These are phyloP conservation scores for Sminthurides bifidus DNA, from an alignment of 1,140 invertebrate species.

Conservation along the genomic window DNA sequence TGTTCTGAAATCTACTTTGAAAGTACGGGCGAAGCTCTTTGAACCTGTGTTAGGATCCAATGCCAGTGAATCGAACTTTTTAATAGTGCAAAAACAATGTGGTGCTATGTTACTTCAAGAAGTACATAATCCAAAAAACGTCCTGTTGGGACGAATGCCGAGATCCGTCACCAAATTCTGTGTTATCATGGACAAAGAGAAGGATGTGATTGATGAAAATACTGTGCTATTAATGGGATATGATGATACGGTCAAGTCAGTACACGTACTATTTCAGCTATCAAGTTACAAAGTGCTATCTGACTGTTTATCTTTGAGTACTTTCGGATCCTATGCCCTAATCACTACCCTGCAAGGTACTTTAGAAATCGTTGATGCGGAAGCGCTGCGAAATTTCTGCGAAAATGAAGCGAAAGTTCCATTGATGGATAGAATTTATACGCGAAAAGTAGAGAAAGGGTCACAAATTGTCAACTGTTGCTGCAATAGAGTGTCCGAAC, in stretches of 20 bases:
- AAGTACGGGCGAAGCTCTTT: too few relatives aligned
- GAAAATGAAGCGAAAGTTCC: not conserved
- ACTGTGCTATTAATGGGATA: not conserved
- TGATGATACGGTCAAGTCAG: not conserved
- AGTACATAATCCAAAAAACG: not conserved
- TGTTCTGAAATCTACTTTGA: too few relatives aligned
- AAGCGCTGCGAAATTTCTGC: not conserved
- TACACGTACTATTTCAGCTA: not conserved
- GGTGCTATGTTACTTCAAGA: conserved; percentile 5
- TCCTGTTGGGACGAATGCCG: not conserved
- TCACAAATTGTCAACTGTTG: conserved; percentile 25
- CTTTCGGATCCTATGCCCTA: conserved; percentile 16
- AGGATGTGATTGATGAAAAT: not conserved
- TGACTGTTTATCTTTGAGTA: conserved; percentile 22
- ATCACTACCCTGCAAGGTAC: conserved; percentile 26
- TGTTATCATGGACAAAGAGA: not conserved
- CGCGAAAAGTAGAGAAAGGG: conserved; percentile 29
- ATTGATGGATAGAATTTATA: not conserved
- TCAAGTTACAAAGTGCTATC: conserved; percentile 7
- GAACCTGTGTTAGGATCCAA: too few relatives aligned
- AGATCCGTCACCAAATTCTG: conserved; percentile 4
- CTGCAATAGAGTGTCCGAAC: conserved; percentile 26
- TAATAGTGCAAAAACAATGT: conserved; percentile 5
- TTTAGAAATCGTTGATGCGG: conserved; percentile 18
- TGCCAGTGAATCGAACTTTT: not conserved